These are phyloP conservation scores for Acanthopleura granulata DNA, from an alignment of 2,888 invertebrate species.

Conservation along the genomic window DNA sequence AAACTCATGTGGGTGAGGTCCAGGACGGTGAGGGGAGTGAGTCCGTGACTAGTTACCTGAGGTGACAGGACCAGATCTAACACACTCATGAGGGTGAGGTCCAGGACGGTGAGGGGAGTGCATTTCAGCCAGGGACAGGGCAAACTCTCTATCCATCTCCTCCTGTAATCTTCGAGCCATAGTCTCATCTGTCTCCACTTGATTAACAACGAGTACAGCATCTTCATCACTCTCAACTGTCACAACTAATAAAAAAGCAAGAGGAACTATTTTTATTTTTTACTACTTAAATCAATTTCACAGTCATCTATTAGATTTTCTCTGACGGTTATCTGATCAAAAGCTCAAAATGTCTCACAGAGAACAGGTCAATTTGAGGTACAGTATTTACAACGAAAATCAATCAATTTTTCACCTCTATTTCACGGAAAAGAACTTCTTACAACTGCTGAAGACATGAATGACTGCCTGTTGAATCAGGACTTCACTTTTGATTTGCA, in stretches of 20 bases:
- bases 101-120: background rate
- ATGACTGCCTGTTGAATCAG: too few species aligned
- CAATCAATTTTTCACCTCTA: too few species aligned
- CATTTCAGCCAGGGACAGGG: constrained; percentile 31
- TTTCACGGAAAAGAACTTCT: too few species aligned
- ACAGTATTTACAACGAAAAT: too few species aligned
- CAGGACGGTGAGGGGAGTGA: constrained; percentile 2
- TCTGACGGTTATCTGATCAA: too few species aligned
- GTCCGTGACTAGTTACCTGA: background rate
- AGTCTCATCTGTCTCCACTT: constrained; percentile 44
- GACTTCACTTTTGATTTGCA: too few species aligned
- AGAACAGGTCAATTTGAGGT: too few species aligned
- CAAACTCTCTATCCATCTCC: constrained; percentile 48
- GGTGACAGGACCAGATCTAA: constrained; percentile 3
- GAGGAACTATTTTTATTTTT: background rate
- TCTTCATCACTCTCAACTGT: constrained; percentile 13
- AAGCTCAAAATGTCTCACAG: too few species aligned
- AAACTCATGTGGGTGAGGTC: background rate
- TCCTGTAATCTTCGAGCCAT: constrained; percentile 46
- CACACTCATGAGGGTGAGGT: constrained; percentile 6
- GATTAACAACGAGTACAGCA: constrained; percentile 29
- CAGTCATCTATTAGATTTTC: too few species aligned
- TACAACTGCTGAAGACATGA: too few species aligned
- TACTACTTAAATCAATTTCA: background rate
- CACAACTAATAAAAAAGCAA: background rate